Conservation (phyloP, 2,888 invertebrate species). For the Notodonta dromedarius region DNA sequence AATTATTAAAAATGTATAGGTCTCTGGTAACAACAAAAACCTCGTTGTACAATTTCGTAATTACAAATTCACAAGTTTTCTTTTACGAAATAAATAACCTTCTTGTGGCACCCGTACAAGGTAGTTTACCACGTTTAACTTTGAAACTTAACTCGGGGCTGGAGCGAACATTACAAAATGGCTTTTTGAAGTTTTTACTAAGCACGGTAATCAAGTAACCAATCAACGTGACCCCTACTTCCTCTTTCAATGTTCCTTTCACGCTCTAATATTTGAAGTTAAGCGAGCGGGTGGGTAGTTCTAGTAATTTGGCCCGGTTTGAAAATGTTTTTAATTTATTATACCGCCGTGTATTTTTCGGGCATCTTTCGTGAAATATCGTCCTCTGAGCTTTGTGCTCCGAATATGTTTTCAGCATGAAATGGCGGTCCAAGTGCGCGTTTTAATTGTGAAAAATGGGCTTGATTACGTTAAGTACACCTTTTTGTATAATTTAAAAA, state of each 20-base stretch:
- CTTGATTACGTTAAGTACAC: conserved; percentile 27
- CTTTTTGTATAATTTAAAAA: conserved; percentile 4
- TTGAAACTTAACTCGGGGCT: conserved; percentile 28
- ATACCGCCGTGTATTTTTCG: conserved; percentile 52
- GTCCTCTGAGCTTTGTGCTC: conserved; percentile 46
- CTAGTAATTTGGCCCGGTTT: conserved; percentile 32
- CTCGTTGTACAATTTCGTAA: conserved; percentile 7
- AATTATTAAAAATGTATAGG: too few relatives aligned
- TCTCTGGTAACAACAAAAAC: too few relatives aligned
- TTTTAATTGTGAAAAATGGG: conserved; percentile 38
- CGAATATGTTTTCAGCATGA: conserved; percentile 42
- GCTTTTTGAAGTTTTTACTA: conserved; percentile 51
- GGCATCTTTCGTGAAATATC: conserved; percentile 51
- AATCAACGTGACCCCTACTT: conserved; percentile 33
- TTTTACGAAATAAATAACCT: conserved; percentile 31
- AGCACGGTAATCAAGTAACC: conserved; percentile 40
- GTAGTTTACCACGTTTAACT: conserved; percentile 29
- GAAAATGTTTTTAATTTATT: conserved; percentile 61
- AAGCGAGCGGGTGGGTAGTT: conserved; percentile 20
- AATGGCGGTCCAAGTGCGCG: conserved; percentile 32
- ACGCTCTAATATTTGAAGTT: conserved; percentile 19
- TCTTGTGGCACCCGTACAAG: conserved; percentile 19
- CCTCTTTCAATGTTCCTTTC: conserved; percentile 18
- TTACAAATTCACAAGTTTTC: conserved; percentile 22
- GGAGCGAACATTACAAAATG: conserved; percentile 54